These are phyloP conservation scores for Plemyria rubiginata DNA, from an alignment of 2,888 invertebrate species.

Conservation along the genomic window DNA sequence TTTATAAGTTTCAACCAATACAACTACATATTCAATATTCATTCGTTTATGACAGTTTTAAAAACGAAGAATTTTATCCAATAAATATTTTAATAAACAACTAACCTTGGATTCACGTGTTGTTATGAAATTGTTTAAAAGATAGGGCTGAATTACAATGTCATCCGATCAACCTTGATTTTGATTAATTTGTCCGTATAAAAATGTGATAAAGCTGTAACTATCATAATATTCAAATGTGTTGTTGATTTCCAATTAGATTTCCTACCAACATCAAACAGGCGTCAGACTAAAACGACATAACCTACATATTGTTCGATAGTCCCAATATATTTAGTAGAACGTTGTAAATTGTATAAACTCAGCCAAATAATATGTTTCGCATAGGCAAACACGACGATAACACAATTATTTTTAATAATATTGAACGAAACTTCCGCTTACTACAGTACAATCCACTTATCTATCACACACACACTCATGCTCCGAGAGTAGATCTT, in stretches of 20 bases:
- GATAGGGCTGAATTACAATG: constrained; percentile 35
- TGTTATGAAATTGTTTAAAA: constrained; percentile 51
- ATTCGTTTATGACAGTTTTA: constrained; percentile 45
- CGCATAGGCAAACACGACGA: constrained; percentile 52
- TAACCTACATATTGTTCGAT: constrained; percentile 16
- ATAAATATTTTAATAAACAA: constrained; percentile 49
- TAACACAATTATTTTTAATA: constrained; percentile 44
- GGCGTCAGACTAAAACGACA: constrained; percentile 7
- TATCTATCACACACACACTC: constrained; percentile 63
- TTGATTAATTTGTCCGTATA: constrained; percentile 40
- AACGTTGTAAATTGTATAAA: constrained; percentile 2
- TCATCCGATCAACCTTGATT: constrained; percentile 39
- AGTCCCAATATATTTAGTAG: constrained; percentile 6
- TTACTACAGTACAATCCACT: constrained; percentile 48
- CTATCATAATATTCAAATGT: constrained; percentile 16
- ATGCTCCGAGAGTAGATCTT: constrained; percentile 61
- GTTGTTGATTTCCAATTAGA: constrained; percentile 13
- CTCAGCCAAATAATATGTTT: constrained; percentile 50
- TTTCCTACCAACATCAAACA: constrained; percentile 3
- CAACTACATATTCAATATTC: constrained; percentile 48
- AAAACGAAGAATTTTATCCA: constrained; percentile 45
- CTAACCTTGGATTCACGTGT: constrained; percentile 54
- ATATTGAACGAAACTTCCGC: constrained; percentile 46
- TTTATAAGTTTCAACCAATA: constrained; percentile 45
- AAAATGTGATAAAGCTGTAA: constrained; percentile 19